A percentile compares a stretch with the other conserved stretches of the same genome.
Conservation (phyloP, 2,113 vertebrate species). For the Aleadryas rufinucha region DNA sequence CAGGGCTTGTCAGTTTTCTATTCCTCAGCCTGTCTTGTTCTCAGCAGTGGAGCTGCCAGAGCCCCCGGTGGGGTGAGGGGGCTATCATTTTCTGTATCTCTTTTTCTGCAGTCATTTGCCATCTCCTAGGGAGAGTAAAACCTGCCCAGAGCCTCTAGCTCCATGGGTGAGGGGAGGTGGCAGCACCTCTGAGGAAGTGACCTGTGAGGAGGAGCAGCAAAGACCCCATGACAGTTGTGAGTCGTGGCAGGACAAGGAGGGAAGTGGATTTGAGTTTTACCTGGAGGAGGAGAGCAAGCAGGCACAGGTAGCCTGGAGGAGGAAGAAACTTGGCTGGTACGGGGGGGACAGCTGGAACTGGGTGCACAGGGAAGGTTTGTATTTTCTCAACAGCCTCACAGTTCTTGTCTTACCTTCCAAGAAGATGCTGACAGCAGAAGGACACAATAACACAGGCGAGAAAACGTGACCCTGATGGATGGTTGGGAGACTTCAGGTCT, state of each 20-base stretch:
- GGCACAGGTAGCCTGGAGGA: background rate
- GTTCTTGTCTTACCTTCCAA: background rate
- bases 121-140: background rate
- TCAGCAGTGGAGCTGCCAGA: background rate
- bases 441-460: background rate
- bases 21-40: background rate
- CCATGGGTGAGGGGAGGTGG: background rate
- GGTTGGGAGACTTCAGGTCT: background rate
- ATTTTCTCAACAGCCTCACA: background rate
- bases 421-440: background rate
- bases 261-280: background rate
- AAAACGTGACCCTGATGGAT: background rate
- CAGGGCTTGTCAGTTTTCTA: background rate
- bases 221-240: rapidly evolving
- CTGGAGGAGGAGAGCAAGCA: background rate
- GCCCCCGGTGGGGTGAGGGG: background rate
- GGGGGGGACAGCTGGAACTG: background rate
- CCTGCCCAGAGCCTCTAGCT: background rate
- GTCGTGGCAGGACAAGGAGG: rapidly evolving
- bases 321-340: background rate
- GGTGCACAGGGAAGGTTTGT: background rate
- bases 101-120: background rate
- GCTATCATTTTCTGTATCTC: background rate
- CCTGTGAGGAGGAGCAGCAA: background rate
- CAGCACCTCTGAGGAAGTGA: background rate